These are phyloP conservation scores for Todus mexicanus DNA, from an alignment of 2,797 vertebrate species.

Conservation along the genomic window DNA sequence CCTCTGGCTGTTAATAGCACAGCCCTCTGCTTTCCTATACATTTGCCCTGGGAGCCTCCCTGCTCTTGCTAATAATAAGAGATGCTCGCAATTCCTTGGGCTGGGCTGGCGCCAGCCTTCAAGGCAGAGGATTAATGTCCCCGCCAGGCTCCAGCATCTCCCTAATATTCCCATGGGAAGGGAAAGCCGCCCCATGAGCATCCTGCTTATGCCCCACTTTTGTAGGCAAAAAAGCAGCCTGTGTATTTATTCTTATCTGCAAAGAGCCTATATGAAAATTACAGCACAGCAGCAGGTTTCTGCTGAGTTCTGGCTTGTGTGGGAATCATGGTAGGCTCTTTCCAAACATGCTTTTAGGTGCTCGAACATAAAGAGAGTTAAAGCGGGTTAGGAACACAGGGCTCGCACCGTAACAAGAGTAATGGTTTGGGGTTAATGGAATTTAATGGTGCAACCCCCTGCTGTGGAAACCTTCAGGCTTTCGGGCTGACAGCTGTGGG, in stretches of 20 bases:
- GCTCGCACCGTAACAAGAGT: neutral
- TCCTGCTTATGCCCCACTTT: neutral
- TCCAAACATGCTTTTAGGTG: neutral
- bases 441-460: neutral
- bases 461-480: too few species aligned
- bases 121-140: neutral
- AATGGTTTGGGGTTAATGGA: fast-evolving
- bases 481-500: neutral
- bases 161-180: neutral
- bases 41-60: neutral
- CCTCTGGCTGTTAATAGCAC: neutral
- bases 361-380: neutral
- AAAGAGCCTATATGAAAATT: neutral
- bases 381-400: fast-evolving
- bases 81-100: constrained; percentile 31
- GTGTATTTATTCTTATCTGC: neutral
- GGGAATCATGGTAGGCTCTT: neutral
- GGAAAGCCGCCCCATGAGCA: neutral
- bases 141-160: neutral
- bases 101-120: constrained; percentile 1
- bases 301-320: neutral
- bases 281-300: neutral
- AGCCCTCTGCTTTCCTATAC: neutral
- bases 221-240: neutral
- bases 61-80: constrained; percentile 15